Conservation (phyloP, 1,140 invertebrate genomes). For the Tribolium castaneum region DNA sequence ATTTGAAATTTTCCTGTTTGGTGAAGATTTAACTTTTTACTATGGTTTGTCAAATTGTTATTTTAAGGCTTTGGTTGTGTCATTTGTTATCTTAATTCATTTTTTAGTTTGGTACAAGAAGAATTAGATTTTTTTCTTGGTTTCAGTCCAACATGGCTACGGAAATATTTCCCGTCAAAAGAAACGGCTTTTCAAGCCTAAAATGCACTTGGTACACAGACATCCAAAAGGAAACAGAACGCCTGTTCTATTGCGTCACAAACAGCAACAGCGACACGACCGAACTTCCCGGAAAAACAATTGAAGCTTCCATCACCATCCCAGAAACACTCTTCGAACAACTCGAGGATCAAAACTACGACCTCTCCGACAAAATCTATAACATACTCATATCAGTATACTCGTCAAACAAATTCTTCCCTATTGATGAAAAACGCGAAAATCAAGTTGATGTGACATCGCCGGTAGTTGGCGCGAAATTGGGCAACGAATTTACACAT, state of each 20-base stretch:
- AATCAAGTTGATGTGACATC: constrained; percentile 69
- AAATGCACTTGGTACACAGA: constrained; percentile 80
- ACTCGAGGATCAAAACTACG: constrained; percentile 61
- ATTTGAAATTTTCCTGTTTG: no score
- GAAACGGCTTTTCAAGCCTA: constrained; percentile 77
- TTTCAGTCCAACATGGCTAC: constrained; percentile 71
- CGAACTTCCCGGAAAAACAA: constrained; percentile 70
- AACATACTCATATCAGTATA: constrained; percentile 79
- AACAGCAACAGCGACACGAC: constrained; percentile 63
- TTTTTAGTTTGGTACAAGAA: no score
- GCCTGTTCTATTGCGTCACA: constrained; percentile 59
- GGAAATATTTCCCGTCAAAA: constrained; percentile 76
- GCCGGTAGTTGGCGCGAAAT: constrained; percentile 73
- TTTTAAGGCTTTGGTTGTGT: background rate
- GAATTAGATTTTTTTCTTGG: no score
- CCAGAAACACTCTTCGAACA: constrained; percentile 73
- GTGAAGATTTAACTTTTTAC: no score
- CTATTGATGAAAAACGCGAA: constrained; percentile 60
- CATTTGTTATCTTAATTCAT: constrained; percentile 36
- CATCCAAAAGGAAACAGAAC: constrained; percentile 49
- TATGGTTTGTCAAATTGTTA: no score
- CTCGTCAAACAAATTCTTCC: constrained; percentile 76
- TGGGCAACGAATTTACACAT: constrained; percentile 64
- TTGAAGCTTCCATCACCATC: constrained; percentile 79
- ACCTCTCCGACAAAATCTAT: constrained; percentile 61